Evolutionary conservation across 2,797 vertebrate genomes (phyloP), one percentile per base, ranked within the genome.

Genomic region (Etheostoma nigrum): DNA sequence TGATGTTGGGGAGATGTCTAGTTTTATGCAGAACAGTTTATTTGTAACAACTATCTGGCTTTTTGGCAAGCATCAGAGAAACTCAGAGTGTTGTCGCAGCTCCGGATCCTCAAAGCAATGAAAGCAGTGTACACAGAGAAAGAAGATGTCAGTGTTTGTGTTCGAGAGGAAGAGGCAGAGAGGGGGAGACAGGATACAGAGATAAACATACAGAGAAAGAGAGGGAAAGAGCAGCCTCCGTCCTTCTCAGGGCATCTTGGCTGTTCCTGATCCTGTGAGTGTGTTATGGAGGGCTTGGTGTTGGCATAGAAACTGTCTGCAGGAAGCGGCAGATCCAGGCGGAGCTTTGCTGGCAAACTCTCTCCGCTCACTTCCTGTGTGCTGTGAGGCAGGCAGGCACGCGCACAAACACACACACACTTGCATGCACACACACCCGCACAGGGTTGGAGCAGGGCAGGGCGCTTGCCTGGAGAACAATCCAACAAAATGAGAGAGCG

Each of bases 391-490:
- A 85, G 65, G 47, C 88, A 87, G 73, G 67, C 85, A 86, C 70
- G 40, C 81, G 59, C 67, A 60, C 78, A 73, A 65, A 65, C 77
- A 16, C 75, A 67, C 47, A 53, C 72, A 78, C 78, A 75, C 72
- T 45, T 21, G 57, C 84, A 65, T 55, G 53, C 81, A 80, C 84
- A 82, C 86, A 76, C 84, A 86, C 79, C 72, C 27, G 71, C 84
- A 73, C 69, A 84, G 88, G 83, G 86, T 78, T 86, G 90, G 87
- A 94, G 91, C 87, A 81, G 94, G 95, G 94, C 92, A 94, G 95
- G 95, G 94, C 95, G 93, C 95, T 96, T 93, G 96, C 96, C 94
- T 95, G 93, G 96, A 96, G 96, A 97, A 94, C 93, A 65, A 82
- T 89, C 91, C 91, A 89, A 85, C 65, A 63, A 86, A 91, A 91